A percentile compares a stretch with the other conserved stretches of the same genome.
These are phyloP conservation scores for Tinamus major DNA, from an alignment of 2,797 vertebrate genomes.

Conservation along the genomic window DNA sequence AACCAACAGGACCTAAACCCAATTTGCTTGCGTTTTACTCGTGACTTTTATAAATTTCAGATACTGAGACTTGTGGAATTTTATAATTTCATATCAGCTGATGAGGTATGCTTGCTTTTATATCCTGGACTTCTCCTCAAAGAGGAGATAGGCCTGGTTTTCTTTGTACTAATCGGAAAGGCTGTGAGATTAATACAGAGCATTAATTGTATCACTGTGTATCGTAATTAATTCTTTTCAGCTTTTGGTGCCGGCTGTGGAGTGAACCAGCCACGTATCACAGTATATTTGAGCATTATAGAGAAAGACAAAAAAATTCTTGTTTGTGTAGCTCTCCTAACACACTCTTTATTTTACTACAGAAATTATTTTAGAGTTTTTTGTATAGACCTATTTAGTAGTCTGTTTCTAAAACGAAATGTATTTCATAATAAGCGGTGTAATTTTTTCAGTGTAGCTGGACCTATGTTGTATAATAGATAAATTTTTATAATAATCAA, in stretches of 20 bases:
- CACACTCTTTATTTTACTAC: slow-evolving; percentile 87
- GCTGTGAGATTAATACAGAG: slow-evolving; percentile 82
- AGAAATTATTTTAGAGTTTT: slow-evolving; percentile 88
- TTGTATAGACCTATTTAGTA: slow-evolving; percentile 88
- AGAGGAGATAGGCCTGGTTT: slow-evolving; percentile 78
- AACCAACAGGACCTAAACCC: slow-evolving; percentile 64
- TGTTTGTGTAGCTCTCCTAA: slow-evolving; percentile 84
- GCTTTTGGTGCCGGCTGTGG: slow-evolving; percentile 70
- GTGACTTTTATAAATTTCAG: slow-evolving; percentile 80
- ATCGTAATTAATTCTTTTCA: slow-evolving; percentile 76
- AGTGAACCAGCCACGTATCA: slow-evolving; percentile 65
- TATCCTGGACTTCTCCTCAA: slow-evolving; percentile 80
- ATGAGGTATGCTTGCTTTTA: slow-evolving; percentile 85
- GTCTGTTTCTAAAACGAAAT: slow-evolving; percentile 85
- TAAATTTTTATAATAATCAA: slow-evolving; percentile 83
- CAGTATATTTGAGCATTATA: slow-evolving; percentile 77
- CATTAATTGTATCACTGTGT: slow-evolving; percentile 85
- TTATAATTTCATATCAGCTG: slow-evolving; percentile 83
- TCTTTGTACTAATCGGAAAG: slow-evolving; percentile 82
- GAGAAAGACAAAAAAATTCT: slow-evolving; percentile 67
- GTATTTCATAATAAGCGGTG: slow-evolving; percentile 83
- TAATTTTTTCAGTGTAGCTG: slow-evolving; percentile 87
- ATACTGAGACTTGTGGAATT: slow-evolving; percentile 76
- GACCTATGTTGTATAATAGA: slow-evolving; percentile 85
- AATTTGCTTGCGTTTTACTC: slow-evolving; percentile 70